phyloP scores from a whole-genome alignment of 2,113 vertebrate genomes.

The Actenoides lindsayi region DNA sequence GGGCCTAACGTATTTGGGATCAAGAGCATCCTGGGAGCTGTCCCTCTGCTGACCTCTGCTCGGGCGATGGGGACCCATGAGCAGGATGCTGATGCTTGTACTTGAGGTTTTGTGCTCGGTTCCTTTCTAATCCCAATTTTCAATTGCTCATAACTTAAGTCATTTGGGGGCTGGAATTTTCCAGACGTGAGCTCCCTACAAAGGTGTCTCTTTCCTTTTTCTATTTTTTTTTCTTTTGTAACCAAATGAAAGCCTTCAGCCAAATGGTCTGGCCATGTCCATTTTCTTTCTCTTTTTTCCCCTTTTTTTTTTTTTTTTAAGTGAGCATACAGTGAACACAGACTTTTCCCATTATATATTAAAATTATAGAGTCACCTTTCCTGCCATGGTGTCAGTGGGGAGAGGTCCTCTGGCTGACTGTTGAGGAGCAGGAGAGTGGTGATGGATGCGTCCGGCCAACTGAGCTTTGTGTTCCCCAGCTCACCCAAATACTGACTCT shows the following conservation, averaged over 20 bases:
- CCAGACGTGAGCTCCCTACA: constrained; percentile 8
- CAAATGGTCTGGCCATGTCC: constrained; percentile 16
- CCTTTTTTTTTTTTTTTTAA: background rate
- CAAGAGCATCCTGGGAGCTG: accelerated
- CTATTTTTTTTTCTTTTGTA: background rate
- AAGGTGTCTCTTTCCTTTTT: constrained; percentile 32
- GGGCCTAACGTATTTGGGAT: accelerated
- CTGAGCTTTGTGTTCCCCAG: background rate
- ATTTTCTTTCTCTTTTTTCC: background rate
- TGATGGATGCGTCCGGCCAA: background rate
- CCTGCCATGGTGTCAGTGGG: background rate
- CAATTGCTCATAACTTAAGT: constrained; percentile 48
- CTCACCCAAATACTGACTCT: background rate
- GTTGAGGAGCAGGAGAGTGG: background rate
- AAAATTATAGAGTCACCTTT: constrained; percentile 31
- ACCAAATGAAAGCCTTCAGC: background rate
- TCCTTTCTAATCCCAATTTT: constrained; percentile 14
- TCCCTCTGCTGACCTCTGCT: accelerated
- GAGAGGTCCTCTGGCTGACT: background rate
- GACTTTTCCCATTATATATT: constrained; percentile 58
- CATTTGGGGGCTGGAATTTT: constrained; percentile 51
- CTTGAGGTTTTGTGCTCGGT: background rate
- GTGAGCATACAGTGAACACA: background rate
- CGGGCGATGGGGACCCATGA: accelerated
- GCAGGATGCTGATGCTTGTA: background rate